Conservation (phyloP, 2,797 vertebrate genomes). For the Chelon auratus region DNA sequence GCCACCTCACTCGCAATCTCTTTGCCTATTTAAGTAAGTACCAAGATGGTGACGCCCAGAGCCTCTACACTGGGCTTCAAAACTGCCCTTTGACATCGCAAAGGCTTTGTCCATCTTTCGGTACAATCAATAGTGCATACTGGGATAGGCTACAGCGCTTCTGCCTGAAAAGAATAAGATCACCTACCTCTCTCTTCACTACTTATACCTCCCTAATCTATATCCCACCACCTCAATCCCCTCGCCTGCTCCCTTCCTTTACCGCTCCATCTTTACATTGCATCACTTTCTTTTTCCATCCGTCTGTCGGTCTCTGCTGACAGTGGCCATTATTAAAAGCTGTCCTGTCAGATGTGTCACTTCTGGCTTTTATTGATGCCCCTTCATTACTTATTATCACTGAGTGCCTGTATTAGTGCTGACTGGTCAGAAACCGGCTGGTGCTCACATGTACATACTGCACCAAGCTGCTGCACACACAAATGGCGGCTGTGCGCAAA, state of each 20-base stretch:
- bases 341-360: constrained; percentile 64
- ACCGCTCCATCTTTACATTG: constrained; percentile 8
- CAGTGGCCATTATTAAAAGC: constrained; percentile 76
- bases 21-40: too few species aligned
- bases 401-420: constrained; percentile 77
- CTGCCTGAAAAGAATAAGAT: too few species aligned
- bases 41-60: too few species aligned
- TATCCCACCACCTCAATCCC: not conserved
- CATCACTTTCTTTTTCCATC: not conserved
- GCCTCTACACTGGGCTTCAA: too few species aligned
- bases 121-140: too few species aligned
- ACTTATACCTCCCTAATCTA: constrained; percentile 14
- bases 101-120: too few species aligned
- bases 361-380: constrained; percentile 77
- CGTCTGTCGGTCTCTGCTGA: constrained; percentile 66
- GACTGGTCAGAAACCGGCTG: constrained; percentile 66
- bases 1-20: too few species aligned
- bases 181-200: constrained; percentile 5
- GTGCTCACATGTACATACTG: constrained; percentile 26
- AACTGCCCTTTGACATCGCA: too few species aligned
- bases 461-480: constrained; percentile 18
- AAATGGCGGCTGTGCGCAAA: not conserved
- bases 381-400: constrained; percentile 80
- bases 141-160: too few species aligned
- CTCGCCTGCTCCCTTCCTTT: constrained; percentile 6